A percentile compares a stretch with the other conserved stretches of the same genome.
These are phyloP conservation scores for Oncorhynchus nerka DNA, from an alignment of 2,113 vertebrate genomes.

Conservation along the genomic window DNA sequence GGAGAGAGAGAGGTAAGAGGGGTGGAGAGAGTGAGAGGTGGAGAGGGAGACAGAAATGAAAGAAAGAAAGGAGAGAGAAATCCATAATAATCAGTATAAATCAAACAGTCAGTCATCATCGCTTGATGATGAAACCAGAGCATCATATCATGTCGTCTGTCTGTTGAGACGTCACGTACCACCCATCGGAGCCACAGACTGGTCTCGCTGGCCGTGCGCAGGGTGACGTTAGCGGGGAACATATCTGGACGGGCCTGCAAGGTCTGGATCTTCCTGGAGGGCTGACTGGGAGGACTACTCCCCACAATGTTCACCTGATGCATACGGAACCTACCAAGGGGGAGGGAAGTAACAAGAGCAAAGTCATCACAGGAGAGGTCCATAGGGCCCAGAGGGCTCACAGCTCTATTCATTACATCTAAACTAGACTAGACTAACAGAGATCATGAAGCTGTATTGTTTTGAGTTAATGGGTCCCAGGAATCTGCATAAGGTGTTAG, in stretches of 20 bases:
- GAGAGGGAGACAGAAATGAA: not conserved
- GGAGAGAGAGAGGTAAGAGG: not conserved
- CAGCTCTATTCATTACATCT: no score
- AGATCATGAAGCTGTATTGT: not conserved
- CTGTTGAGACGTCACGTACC: slow-evolving; percentile 69
- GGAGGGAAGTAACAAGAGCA: not conserved
- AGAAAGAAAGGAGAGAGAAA: not conserved
- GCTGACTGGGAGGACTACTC: slow-evolving; percentile 88
- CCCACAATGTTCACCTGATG: slow-evolving; percentile 98
- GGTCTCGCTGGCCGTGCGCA: slow-evolving; percentile 93
- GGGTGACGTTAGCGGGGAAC: slow-evolving; percentile 87
- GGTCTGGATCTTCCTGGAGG: slow-evolving; percentile 96
- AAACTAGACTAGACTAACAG: not conserved
- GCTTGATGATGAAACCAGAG: not conserved
- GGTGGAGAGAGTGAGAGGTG: not conserved
- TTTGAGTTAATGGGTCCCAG: not conserved
- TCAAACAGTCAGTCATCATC: not conserved
- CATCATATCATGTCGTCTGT: not conserved
- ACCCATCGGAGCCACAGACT: slow-evolving; percentile 97
- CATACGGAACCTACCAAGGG: slow-evolving; percentile 87
- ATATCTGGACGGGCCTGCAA: slow-evolving; percentile 89
- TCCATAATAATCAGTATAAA: not conserved
- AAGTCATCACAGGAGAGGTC: not conserved
- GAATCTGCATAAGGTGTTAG: no score
- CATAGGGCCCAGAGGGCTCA: not conserved